Percentiles rank a stretch among this genome's conserved stretches.
Evolutionary conservation across 1,140 invertebrate genomes (phyloP).

Genomic region (Olivierus martensii): DNA sequence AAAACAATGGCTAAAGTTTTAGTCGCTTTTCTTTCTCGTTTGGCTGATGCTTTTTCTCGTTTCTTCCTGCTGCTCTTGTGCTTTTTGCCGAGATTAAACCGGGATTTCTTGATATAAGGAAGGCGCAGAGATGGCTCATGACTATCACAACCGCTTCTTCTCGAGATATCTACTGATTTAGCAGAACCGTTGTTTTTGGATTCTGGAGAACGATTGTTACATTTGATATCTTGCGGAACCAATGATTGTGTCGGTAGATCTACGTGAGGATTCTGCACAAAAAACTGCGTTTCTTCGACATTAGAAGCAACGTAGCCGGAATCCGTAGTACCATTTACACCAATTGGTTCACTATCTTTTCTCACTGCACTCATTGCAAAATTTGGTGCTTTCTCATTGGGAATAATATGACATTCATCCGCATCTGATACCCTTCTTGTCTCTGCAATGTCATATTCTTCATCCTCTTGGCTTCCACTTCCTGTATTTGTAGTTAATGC

Average conservation of each 20-base stretch:
- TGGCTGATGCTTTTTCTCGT: conserved; percentile 83
- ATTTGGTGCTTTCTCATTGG: background rate
- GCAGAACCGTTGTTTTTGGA: background rate
- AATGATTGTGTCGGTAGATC: background rate
- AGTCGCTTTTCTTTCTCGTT: conserved; percentile 93
- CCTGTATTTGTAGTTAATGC: conserved; percentile 12
- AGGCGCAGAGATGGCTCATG: background rate
- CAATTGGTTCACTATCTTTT: conserved; percentile 23
- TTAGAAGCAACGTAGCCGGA: conserved; percentile 58
- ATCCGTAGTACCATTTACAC: conserved; percentile 63
- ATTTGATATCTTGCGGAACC: no score
- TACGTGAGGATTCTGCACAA: background rate
- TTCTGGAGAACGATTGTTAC: background rate
- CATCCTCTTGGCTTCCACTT: conserved; percentile 17
- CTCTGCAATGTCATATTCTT: conserved; percentile 5
- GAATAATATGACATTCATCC: background rate
- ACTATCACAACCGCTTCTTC: background rate
- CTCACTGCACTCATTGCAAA: conserved; percentile 5
- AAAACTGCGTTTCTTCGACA: conserved; percentile 23
- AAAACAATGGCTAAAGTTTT: conserved; percentile 97
- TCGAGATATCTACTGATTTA: background rate
- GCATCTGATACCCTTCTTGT: background rate
- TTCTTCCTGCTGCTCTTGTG: conserved; percentile 79
- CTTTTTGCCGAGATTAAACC: conserved; percentile 21
- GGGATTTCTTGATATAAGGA: conserved; percentile 17